phyloP scores from a whole-genome alignment of 2,113 vertebrate species.

The Psammodynastes pulverulentus region DNA sequence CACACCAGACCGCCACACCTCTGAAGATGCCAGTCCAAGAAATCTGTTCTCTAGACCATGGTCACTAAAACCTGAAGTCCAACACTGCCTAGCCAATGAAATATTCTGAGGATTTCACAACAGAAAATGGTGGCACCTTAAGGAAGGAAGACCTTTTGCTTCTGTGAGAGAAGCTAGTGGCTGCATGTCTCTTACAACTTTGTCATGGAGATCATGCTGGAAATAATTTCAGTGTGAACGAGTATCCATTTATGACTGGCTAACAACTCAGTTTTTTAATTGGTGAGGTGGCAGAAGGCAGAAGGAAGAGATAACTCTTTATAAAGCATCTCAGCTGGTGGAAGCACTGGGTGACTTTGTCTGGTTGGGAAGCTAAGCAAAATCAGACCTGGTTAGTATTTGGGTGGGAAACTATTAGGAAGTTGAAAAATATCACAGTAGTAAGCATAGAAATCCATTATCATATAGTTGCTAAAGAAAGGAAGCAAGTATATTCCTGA shows the following conservation, averaged over 20 bases:
- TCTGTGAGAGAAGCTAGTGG: neutral
- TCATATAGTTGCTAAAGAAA: neutral
- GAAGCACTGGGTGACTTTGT: neutral
- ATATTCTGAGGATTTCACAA: neutral
- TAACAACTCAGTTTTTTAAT: neutral
- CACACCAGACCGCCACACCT: neutral
- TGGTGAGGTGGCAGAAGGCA: neutral
- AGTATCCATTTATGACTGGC: neutral
- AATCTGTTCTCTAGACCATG: neutral
- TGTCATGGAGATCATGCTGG: neutral
- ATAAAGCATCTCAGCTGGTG: neutral
- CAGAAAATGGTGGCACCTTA: neutral
- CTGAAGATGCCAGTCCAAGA: neutral
- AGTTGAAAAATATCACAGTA: neutral
- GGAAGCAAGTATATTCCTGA: neutral
- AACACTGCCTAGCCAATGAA: neutral
- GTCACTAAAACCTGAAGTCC: neutral
- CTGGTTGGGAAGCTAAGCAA: neutral
- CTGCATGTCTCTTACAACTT: neutral
- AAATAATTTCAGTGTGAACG: neutral
- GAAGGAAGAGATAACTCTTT: neutral
- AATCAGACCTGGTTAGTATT: neutral
- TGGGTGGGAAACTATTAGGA: neutral
- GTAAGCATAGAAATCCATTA: neutral
- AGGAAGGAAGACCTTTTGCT: neutral